Evolutionary conservation across 2,888 invertebrate genomes (phyloP).

Genomic region (Chaetogeoica ovagalla): DNA sequence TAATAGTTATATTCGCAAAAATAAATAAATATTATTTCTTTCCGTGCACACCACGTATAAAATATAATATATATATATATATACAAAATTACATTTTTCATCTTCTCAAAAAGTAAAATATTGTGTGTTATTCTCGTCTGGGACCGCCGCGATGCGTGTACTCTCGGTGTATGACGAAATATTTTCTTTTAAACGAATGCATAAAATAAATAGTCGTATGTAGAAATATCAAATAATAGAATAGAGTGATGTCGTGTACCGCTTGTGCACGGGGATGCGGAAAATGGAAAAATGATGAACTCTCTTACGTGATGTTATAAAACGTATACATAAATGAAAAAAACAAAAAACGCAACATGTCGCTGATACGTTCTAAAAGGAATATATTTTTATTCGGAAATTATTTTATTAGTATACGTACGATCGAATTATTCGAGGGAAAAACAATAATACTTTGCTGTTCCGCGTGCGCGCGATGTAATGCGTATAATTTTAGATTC

Average conservation of each 20-base stretch:
- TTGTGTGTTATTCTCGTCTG: background rate
- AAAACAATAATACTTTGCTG: too few species aligned
- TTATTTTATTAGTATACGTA: too few species aligned
- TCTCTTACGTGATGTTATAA: conserved; percentile 16
- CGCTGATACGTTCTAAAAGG: background rate
- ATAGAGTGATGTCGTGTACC: background rate
- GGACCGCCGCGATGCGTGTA: too few species aligned
- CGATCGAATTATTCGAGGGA: background rate
- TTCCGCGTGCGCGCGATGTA: too few species aligned
- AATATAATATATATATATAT: background rate
- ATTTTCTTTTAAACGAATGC: conserved; percentile 34
- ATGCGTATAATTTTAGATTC: too few species aligned
- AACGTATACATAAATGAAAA: background rate
- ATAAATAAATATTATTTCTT: conserved; percentile 1
- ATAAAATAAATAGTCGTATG: conserved; percentile 41
- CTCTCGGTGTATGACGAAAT: conserved; percentile 26
- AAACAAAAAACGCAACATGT: conserved; percentile 28
- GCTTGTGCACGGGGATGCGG: background rate
- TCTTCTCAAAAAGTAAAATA: too few species aligned
- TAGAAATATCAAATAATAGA: conserved; percentile 35
- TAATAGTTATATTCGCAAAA: too few species aligned
- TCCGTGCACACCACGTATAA: background rate
- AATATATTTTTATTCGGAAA: too few species aligned
- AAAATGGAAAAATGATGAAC: conserved; percentile 46
- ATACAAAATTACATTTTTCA: too few species aligned